Conservation (phyloP, 1,140 invertebrate species). For the Homarus americanus region DNA sequence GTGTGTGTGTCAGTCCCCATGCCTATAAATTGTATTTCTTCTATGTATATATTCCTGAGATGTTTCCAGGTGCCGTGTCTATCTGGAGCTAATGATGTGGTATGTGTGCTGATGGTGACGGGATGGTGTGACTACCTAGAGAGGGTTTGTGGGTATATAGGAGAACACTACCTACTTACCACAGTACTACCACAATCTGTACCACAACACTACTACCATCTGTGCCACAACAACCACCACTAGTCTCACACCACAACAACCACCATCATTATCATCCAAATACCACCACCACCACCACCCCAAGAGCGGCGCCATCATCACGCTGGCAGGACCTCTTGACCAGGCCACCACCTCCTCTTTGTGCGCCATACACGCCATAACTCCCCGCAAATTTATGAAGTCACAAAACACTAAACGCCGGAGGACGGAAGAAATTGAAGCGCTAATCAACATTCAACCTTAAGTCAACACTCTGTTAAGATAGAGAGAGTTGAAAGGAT, state of each 20-base stretch:
- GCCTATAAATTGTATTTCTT: too few species aligned
- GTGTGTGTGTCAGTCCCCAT: too few species aligned
- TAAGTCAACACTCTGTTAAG: constrained; percentile 22
- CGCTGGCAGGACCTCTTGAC: background rate
- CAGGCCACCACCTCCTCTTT: background rate
- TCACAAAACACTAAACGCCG: constrained; percentile 47
- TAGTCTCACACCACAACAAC: background rate
- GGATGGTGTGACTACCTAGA: too few species aligned
- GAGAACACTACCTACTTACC: background rate
- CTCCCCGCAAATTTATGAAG: constrained; percentile 54
- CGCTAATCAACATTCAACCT: constrained; percentile 4
- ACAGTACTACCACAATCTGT: background rate
- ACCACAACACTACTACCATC: background rate
- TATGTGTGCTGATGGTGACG: too few species aligned
- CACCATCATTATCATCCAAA: background rate
- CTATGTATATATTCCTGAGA: too few species aligned
- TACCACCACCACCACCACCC: constrained; percentile 17
- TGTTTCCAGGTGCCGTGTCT: too few species aligned
- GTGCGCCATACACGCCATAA: constrained; percentile 16
- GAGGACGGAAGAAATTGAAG: background rate
- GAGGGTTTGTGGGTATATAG: background rate
- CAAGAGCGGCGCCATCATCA: background rate
- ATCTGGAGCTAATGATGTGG: too few species aligned
- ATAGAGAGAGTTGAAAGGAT: constrained; percentile 10
- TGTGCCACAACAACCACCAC: background rate